Evolutionary conservation across 2,113 vertebrate genomes (phyloP).

Genomic region (Megaleporinus macrocephalus): DNA sequence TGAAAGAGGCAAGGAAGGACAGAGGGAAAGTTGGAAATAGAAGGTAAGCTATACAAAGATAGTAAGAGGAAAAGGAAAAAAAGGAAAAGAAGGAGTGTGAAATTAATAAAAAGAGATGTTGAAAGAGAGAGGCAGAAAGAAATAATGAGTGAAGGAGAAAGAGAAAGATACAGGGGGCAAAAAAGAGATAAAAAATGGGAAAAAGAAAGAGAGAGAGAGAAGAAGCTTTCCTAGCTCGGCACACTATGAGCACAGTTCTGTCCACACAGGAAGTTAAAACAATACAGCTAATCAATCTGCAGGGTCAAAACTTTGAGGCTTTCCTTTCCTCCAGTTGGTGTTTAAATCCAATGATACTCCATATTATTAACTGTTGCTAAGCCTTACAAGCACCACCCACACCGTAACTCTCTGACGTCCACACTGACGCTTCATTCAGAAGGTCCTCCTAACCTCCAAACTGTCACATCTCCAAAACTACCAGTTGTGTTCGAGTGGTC

Average conservation of each 20-base stretch:
- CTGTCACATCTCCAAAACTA: too few species aligned
- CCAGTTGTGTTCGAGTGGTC: too few species aligned
- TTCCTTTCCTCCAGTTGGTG: not conserved
- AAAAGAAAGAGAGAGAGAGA: not conserved
- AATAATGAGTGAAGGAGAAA: constrained; percentile 7
- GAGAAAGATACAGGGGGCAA: not conserved
- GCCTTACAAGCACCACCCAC: not conserved
- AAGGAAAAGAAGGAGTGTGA: not conserved
- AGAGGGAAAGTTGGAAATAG: too few species aligned
- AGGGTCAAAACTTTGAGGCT: constrained; percentile 34
- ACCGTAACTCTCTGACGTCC: not conserved
- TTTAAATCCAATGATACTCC: not conserved
- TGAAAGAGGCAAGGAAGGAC: too few species aligned
- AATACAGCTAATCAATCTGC: constrained; percentile 41
- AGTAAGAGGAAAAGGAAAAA: too few species aligned
- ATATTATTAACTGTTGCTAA: not conserved
- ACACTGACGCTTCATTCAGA: too few species aligned
- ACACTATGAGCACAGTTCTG: constrained; percentile 7
- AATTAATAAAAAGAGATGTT: too few species aligned
- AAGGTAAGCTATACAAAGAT: too few species aligned
- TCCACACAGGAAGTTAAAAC: constrained; percentile 42
- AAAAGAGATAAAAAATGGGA: not conserved
- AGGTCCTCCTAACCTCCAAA: too few species aligned
- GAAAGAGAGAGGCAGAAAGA: too few species aligned
- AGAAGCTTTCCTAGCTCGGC: not conserved